phyloP scores from a whole-genome alignment of 2,113 vertebrate species.

The Garra rufa region DNA sequence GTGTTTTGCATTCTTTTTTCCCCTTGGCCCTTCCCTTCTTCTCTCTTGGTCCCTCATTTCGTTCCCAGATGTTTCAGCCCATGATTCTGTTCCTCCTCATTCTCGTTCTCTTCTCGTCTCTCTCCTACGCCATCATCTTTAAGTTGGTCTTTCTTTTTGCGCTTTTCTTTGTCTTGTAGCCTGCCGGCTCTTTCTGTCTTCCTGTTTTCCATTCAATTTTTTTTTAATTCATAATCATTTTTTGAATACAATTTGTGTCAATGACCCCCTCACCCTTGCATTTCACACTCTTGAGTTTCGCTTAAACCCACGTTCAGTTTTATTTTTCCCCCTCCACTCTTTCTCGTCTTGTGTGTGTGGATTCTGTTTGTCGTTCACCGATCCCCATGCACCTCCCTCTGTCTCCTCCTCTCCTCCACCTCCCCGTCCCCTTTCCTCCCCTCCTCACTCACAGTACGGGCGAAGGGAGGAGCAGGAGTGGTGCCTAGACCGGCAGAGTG shows the following conservation, averaged over 20 bases:
- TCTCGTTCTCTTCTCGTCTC: constrained; percentile 87
- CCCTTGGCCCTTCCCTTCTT: constrained; percentile 56
- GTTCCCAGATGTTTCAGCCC: constrained; percentile 90
- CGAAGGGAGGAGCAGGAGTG: constrained; percentile 96
- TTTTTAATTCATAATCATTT: constrained; percentile 73
- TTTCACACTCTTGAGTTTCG: constrained; percentile 20
- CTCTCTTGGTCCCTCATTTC: constrained; percentile 47
- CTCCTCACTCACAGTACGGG: constrained; percentile 89
- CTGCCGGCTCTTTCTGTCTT: constrained; percentile 52
- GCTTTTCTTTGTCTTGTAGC: constrained; percentile 91
- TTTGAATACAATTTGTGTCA: constrained; percentile 52
- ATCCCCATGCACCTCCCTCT: constrained; percentile 68
- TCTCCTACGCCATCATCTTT: constrained; percentile 88
- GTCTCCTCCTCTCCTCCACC: constrained; percentile 65
- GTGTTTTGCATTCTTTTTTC: constrained; percentile 88
- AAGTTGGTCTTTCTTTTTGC: constrained; percentile 90
- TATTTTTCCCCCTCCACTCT: constrained; percentile 13
- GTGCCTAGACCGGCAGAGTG: constrained; percentile 87
- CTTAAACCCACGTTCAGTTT: constrained; percentile 55
- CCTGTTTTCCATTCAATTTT: constrained; percentile 39
- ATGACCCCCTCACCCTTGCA: background rate
- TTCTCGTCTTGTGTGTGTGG: constrained; percentile 37
- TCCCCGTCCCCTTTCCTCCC: constrained; percentile 49
- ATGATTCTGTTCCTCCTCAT: constrained; percentile 90
- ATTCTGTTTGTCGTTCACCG: constrained; percentile 53